Evolutionary conservation across 1,140 invertebrate genomes (phyloP).

Genomic region (Cydia pomonella): DNA sequence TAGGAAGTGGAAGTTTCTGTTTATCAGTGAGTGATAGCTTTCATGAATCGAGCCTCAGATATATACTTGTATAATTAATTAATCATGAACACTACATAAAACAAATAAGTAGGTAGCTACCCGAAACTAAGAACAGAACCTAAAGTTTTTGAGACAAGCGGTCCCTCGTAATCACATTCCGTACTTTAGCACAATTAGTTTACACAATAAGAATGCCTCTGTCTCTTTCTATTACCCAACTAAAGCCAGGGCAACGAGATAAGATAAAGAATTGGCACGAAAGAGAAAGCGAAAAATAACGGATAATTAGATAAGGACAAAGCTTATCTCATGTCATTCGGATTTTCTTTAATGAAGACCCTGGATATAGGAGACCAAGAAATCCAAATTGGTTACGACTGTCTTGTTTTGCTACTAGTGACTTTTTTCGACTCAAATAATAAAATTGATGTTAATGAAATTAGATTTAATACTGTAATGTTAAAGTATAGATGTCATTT

Average conservation of each 20-base stretch:
- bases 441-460: too few relatives aligned
- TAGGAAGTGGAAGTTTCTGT: too few relatives aligned
- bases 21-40: too few relatives aligned
- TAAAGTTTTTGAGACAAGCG: constrained; percentile 25
- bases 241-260: background rate
- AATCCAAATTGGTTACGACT: background rate
- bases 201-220: constrained; percentile 3
- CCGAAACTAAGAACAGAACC: background rate
- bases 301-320: constrained; percentile 6
- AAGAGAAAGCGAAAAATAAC: background rate
- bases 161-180: constrained; percentile 23
- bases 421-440: too few relatives aligned
- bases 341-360: constrained; percentile 8
- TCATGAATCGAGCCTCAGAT: too few relatives aligned
- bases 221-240: constrained; percentile 21
- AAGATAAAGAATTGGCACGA: background rate
- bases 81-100: background rate
- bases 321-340: constrained; percentile 5
- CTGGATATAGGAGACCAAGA: background rate
- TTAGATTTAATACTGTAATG: too few relatives aligned
- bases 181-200: constrained; percentile 12
- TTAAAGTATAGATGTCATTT: too few relatives aligned
- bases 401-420: background rate
- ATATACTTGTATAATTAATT: background rate
- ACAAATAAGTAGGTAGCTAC: background rate